Evolutionary conservation across 2,888 invertebrate species (phyloP), one percentile per base, ranked within the genome.

Genomic region (Lasioglossum figueresi): DNA sequence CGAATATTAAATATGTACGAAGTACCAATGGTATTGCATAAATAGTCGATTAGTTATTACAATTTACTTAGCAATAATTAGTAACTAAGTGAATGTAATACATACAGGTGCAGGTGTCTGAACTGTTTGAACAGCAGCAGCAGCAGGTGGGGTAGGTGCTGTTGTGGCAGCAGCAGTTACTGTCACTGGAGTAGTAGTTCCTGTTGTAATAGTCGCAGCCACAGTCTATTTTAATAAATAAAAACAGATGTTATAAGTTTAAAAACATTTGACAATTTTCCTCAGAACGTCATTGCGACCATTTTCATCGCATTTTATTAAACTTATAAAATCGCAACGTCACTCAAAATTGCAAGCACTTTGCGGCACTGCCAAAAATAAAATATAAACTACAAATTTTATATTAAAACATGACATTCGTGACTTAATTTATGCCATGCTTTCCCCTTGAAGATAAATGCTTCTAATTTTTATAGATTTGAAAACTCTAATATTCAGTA

Each of bases 101-200:
- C 84, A 86, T 93, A 94, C 93, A 89, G 94, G 93, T 85, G 91
- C 91, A 79, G 94, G 91, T 81, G 92, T 92, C 89, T 93, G 94
- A 89, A 90, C 91, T 71, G 92, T 88, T 89, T 95, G 94, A 82
- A 94, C 94, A 81, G 95, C 93, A 56, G 94, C 93, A 56, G 94
- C 93, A 77, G 94, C 93, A 73, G 95, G 93, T 76, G 95, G 92
- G 70, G 95, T 88, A 71, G 93, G 87, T 74, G 94, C 92, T 83
- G 94, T 93, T 72, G 94, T 93, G 59, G 93, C 92, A 81, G 95
- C 94, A 80, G 95, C 94, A 80, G 95, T 93, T 52, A 94, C 92
- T 72, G 94, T 94, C 71, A 95, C 93, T 76, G 94, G 92, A 48
- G 95, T 94, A 76, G 94, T 91, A 80, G 94, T 93, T 79, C 94